Conservation (phyloP, 1,140 invertebrate genomes). For the Lordiphosa collinella region DNA sequence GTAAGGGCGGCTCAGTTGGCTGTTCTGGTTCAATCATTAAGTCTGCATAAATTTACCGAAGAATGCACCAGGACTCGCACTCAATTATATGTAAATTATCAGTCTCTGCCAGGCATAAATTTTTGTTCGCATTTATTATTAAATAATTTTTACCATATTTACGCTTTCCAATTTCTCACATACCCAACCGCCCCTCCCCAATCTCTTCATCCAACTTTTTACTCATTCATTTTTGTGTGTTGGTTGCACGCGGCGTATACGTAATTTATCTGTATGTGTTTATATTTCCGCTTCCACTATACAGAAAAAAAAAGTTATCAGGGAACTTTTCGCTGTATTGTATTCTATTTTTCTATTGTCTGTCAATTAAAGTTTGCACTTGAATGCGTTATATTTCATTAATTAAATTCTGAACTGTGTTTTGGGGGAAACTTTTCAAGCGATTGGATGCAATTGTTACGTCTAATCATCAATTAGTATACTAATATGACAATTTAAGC, state of each 20-base stretch:
- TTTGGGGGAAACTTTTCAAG: no score
- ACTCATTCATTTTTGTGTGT: not conserved
- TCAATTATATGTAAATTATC: conserved; percentile 59
- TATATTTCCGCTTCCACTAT: not conserved
- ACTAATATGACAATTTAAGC: no score
- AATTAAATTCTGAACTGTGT: conserved; percentile 33
- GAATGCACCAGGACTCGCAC: conserved; percentile 10
- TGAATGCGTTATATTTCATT: conserved; percentile 32
- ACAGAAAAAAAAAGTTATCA: conserved; percentile 12
- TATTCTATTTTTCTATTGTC: conserved; percentile 25
- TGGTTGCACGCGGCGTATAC: conserved; percentile 28
- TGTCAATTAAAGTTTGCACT: conserved; percentile 25
- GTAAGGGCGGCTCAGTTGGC: conserved; percentile 21
- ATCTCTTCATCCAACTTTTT: not conserved
- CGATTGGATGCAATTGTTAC: no score
- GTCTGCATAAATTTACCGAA: conserved; percentile 48
- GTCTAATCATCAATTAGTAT: no score
- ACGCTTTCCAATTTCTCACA: conserved; percentile 28
- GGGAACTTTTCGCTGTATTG: conserved; percentile 17
- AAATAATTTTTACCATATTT: conserved; percentile 4
- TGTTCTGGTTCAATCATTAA: conserved; percentile 21
- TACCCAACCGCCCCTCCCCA: no score
- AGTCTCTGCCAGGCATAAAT: conserved; percentile 16
- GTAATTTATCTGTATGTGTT: conserved; percentile 12
- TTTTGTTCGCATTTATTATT: not conserved